Base-by-base conservation (phyloP, 2,888 invertebrate species). In the Chromoteleia sp. region DNA sequence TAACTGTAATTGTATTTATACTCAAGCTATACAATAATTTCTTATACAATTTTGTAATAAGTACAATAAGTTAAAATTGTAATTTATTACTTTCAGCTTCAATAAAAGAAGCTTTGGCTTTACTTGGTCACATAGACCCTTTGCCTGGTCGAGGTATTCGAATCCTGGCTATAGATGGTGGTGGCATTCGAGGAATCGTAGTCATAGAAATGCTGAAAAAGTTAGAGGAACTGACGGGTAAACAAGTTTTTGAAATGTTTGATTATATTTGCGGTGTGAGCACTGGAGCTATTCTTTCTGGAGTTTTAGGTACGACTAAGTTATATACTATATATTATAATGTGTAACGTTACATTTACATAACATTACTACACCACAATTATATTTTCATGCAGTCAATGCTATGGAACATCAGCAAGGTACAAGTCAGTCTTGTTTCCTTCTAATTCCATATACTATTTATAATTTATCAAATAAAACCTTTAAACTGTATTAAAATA, bases 131-230 rank as follows among this genome's bases (percentile, higher is more conserved):
- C 89, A 91, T 94, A 0, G 94, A 94, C 52, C 95, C 96, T 3
- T 93, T 96, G 2, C 93, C 93, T 71, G 94, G 95, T 0, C 93
- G 93, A 25, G 98, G 98, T 0, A 95, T 98, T 52, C 93, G 96
- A 88, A 94, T 98, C 68, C 93, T 98, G 59, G 93, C 97, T 0
- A 96, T 98, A 86, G 98, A 98, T 92, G 98, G 98, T 1, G 98
- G 98, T 45, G 98, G 98, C 54, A 95, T 97, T 79, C 94, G 97
- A 79, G 98, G 98, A n/a, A 93, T 98, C 81, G 93, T 97, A 81
- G 96, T 97, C 2, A 94, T 98, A 80, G 96, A 97, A 92, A 94
- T 97, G 90, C 92, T 98, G 83, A 94, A 95, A 59, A 95, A 95
- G 85, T 91, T 98, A 39, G 97, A 98, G 92, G 93, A 94, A 82